Percentiles rank a stretch among this genome's conserved stretches.
These are phyloP conservation scores for Heterotilapia buettikoferi DNA, from an alignment of 2,113 vertebrate species.

Conservation along the genomic window DNA sequence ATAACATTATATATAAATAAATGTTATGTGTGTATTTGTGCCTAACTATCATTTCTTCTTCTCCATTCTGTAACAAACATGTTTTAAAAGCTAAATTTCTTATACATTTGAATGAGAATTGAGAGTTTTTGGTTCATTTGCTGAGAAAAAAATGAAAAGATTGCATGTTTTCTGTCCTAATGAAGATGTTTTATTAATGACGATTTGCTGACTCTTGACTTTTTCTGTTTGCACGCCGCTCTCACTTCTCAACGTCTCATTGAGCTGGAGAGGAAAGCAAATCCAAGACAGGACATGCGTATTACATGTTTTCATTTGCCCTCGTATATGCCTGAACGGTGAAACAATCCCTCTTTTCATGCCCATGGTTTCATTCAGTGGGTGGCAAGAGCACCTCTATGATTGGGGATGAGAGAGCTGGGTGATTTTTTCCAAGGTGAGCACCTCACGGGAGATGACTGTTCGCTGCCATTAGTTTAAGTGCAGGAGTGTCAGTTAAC, in stretches of 20 bases:
- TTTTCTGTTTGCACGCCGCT: conserved; percentile 27
- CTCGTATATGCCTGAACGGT: conserved; percentile 52
- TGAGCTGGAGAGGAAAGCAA: conserved; percentile 50
- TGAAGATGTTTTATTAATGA: conserved; percentile 14
- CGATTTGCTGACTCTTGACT: conserved; percentile 30
- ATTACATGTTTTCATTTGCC: conserved; percentile 67
- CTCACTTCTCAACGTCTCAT: conserved; percentile 43
- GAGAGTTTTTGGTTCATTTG: not conserved
- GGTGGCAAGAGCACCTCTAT: conserved; percentile 66
- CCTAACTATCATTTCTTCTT: not conserved
- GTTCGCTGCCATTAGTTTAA: conserved; percentile 69
- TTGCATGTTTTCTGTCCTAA: conserved; percentile 11
- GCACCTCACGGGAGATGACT: conserved; percentile 70
- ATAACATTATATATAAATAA: not conserved
- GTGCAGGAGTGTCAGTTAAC: conserved; percentile 76
- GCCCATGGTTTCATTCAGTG: conserved; percentile 63
- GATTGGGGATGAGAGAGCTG: conserved; percentile 68
- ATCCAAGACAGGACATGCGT: conserved; percentile 61
- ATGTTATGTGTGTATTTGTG: not conserved
- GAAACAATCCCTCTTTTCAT: conserved; percentile 74
- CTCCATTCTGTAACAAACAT: not conserved
- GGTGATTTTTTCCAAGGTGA: conserved; percentile 71
- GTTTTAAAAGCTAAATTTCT: not conserved
- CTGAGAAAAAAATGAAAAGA: not conserved
- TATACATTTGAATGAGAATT: not conserved